Evolutionary conservation across 2,797 vertebrate species (phyloP).

Genomic region (Ceryle rudis): DNA sequence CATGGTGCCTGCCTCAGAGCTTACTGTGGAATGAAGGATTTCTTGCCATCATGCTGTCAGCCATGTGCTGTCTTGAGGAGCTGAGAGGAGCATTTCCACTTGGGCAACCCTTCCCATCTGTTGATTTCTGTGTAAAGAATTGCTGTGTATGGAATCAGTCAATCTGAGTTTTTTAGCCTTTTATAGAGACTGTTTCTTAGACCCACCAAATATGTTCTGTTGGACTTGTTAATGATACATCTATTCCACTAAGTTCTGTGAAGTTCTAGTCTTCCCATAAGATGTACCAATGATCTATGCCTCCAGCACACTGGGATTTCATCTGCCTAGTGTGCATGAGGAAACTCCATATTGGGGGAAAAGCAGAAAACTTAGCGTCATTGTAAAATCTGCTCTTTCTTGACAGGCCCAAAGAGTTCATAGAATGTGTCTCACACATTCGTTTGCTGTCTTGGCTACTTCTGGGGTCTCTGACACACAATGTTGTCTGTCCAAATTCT

Average conservation of each 20-base stretch:
- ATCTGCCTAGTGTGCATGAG: not conserved
- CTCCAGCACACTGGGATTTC: not conserved
- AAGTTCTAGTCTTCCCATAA: not conserved
- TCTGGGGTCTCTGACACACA: constrained; percentile 95
- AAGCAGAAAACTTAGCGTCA: not conserved
- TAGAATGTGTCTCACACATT: constrained; percentile 98
- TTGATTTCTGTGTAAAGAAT: not conserved
- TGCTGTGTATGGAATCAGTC: not conserved
- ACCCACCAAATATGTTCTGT: not conserved
- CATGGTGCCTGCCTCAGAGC: not conserved
- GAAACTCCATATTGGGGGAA: not conserved
- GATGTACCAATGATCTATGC: not conserved
- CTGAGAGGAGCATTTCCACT: not conserved
- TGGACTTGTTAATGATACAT: not conserved
- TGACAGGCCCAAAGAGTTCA: constrained; percentile 96
- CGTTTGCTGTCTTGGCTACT: constrained; percentile 98
- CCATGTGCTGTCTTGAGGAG: not conserved
- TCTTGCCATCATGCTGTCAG: not conserved
- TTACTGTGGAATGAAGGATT: not conserved
- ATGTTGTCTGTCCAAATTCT: constrained; percentile 93
- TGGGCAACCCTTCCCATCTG: not conserved
- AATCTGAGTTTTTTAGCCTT: not conserved
- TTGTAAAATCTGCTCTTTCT: constrained; percentile 49
- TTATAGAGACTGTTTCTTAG: not conserved
- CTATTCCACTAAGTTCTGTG: not conserved